phyloP scores from a whole-genome alignment of 2,797 vertebrate genomes.

The Pangasius djambal region DNA sequence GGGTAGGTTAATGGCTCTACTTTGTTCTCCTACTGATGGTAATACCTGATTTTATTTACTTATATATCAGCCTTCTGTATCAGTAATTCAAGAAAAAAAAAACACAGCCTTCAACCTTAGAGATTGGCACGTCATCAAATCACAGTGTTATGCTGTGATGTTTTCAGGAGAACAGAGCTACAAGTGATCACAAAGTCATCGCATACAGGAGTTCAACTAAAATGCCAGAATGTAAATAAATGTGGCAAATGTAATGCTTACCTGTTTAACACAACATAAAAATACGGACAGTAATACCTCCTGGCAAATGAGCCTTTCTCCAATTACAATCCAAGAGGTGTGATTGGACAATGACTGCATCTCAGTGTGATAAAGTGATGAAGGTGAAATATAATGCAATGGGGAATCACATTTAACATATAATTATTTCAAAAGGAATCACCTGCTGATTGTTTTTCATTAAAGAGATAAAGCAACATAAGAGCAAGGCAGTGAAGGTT shows the following conservation, averaged over 20 bases:
- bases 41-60: background rate
- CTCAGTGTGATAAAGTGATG: background rate
- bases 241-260: no score
- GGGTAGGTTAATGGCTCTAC: background rate
- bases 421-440: background rate
- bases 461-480: background rate
- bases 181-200: background rate
- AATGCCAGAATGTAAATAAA: background rate
- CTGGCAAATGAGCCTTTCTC: background rate
- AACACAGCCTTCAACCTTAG: background rate
- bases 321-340: background rate
- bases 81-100: background rate
- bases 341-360: background rate
- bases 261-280: background rate
- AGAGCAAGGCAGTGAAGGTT: background rate
- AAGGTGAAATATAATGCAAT: background rate
- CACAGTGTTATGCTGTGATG: background rate
- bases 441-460: background rate
- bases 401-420: background rate
- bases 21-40: background rate
- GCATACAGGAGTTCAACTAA: background rate
- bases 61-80: background rate
- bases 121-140: background rate
- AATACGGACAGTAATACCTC: background rate
- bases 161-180: background rate